Evolutionary conservation across 1,140 invertebrate species (phyloP), one percentile per base, ranked within the genome.

Genomic region (Chymomyza costata): DNA sequence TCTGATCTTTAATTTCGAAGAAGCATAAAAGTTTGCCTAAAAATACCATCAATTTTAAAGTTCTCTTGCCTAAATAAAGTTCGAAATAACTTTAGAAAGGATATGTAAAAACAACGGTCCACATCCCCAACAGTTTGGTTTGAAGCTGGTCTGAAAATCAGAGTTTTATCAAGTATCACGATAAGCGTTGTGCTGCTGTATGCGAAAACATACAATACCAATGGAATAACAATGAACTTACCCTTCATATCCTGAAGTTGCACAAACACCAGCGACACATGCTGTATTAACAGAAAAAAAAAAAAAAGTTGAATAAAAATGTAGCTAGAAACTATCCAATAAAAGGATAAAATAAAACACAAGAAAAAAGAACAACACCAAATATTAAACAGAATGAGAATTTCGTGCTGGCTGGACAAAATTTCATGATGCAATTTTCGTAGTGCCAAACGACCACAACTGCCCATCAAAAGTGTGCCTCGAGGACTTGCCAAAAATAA

Each of bases 301-400:
- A 11, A 34, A 44, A 13, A 3, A 3, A 31, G 34, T 32, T 37
- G 50, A 46, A 46, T 44, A 14, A 46, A 55, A 17, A 40, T 25
- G 41, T 15, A 15, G 15, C 41, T 30, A 21, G 41, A 28, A 44
- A 14, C 17, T 44, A 28, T 30, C 21, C 15, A 43, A 15, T 13
- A 10, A 8, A 28, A 8, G 8, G 11, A 39, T 2, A 2, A 30
- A 30, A 10, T 11, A 10, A 40, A 39, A 18, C 44, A 34, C 40
- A 14, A 55, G 63, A 54, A 53, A 53, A 14, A 55, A 66, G 51
- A 53, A 53, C 71, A 63, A 61, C 52, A 45, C 44, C 68, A 65
- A 69, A 70, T 78, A 74, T 74, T 74, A 74, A 78, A 55, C 71
- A 78, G 78, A 76, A 78, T 78, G 71, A 57, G 71, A 76, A 76